Percentiles rank a stretch among this genome's conserved stretches.
These are phyloP conservation scores for Listrodromus nycthemerus DNA, from an alignment of 2,888 invertebrate species.

Conservation along the genomic window DNA sequence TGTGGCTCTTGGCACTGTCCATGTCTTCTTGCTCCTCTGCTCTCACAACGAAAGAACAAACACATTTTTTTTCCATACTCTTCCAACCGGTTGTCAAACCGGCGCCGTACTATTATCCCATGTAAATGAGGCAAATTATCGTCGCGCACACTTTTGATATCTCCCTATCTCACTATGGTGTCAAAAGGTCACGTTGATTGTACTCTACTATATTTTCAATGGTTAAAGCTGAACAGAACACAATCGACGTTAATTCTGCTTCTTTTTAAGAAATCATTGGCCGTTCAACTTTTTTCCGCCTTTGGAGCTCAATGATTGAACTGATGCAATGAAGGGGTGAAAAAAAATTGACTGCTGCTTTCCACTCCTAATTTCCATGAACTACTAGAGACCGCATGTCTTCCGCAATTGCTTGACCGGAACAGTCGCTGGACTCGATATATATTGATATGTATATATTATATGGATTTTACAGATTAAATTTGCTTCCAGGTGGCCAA, in stretches of 20 bases:
- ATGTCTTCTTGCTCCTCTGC: constrained; percentile 20
- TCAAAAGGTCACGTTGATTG: constrained; percentile 68
- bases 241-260: not conserved
- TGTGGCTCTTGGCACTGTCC: constrained; percentile 35
- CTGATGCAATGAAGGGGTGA: constrained; percentile 12
- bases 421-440: not conserved
- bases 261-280: constrained; percentile 14
- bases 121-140: constrained; percentile 69
- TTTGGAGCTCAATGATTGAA: constrained; percentile 33
- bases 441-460: no score
- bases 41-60: constrained; percentile 22
- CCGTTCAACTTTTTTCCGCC: constrained; percentile 21
- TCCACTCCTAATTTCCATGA: constrained; percentile 21
- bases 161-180: constrained; percentile 68
- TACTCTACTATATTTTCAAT: constrained; percentile 16
- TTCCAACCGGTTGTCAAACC: constrained; percentile 36
- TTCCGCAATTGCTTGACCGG: not conserved
- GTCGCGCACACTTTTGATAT: constrained; percentile 64
- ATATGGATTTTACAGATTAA: not conserved
- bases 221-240: not conserved
- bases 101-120: constrained; percentile 37
- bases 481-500: constrained; percentile 90
- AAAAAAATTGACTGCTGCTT: constrained; percentile 29
- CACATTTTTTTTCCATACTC: constrained; percentile 43
- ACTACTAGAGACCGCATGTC: constrained; percentile 26